Evolutionary conservation across 2,888 invertebrate species (phyloP).

Genomic region (Zygaena filipendulae): DNA sequence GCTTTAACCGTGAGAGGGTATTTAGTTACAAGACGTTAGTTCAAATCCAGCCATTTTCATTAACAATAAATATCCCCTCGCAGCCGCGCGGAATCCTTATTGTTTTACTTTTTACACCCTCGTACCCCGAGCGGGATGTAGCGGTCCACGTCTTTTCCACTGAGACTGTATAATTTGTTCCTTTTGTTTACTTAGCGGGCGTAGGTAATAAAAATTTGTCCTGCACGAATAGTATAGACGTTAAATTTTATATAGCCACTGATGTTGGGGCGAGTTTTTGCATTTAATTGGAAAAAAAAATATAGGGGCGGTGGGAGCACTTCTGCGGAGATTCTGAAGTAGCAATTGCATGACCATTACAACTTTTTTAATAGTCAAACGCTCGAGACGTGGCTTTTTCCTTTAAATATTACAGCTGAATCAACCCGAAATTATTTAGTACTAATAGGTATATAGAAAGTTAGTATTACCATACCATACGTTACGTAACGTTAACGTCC

Average conservation of each 20-base stretch:
- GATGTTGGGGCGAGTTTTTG: slow-evolving; percentile 54
- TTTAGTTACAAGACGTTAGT: slow-evolving; percentile 70
- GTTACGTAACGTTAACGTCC: too few species aligned
- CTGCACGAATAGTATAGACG: slow-evolving; percentile 67
- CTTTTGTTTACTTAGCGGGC: slow-evolving; percentile 62
- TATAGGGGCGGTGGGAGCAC: slow-evolving; percentile 60
- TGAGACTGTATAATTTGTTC: slow-evolving; percentile 58
- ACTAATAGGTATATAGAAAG: too few species aligned
- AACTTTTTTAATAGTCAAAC: slow-evolving; percentile 61
- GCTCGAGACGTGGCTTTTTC: too few species aligned
- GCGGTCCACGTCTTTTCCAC: slow-evolving; percentile 47
- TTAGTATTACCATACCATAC: too few species aligned
- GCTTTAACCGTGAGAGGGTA: slow-evolving; percentile 68
- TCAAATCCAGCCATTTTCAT: slow-evolving; percentile 69
- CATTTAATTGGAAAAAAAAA: slow-evolving; percentile 67
- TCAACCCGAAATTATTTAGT: too few species aligned
- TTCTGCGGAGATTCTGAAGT: slow-evolving; percentile 64
- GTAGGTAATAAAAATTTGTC: slow-evolving; percentile 66
- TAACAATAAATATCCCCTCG: slow-evolving; percentile 69
- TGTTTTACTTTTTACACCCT: slow-evolving; percentile 70
- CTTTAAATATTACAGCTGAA: too few species aligned
- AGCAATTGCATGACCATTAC: slow-evolving; percentile 61
- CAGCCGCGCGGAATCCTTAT: slow-evolving; percentile 65
- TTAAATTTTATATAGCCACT: slow-evolving; percentile 64
- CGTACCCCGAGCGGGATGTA: slow-evolving; percentile 55